A percentile compares a stretch with the other conserved stretches of the same genome.
phyloP scores from a whole-genome alignment of 2,888 invertebrate genomes.

The Linnaemya tessellans region DNA sequence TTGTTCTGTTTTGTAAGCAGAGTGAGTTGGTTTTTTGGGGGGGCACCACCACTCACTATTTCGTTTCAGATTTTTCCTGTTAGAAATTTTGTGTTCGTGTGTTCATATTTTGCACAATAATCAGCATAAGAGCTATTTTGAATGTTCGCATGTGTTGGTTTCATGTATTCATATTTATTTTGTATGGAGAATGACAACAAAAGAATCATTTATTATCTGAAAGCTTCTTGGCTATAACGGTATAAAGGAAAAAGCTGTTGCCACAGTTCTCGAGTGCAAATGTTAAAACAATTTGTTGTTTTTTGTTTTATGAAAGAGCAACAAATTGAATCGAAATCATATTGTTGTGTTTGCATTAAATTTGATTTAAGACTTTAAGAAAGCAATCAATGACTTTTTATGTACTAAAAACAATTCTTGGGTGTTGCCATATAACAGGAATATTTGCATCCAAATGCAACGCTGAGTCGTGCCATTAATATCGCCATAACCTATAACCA shows the following conservation, averaged over 20 bases:
- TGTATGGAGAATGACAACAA: slow-evolving; percentile 7
- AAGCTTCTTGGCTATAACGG: slow-evolving; percentile 28
- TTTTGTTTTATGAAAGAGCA: background rate
- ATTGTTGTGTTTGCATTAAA: too few relatives aligned
- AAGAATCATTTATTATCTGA: slow-evolving; percentile 16
- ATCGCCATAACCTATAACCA: too few relatives aligned
- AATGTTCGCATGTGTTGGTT: background rate
- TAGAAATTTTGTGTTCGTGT: background rate
- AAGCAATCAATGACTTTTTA: too few relatives aligned
- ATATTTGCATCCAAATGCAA: too few relatives aligned
- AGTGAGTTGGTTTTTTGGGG: background rate
- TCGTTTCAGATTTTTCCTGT: too few relatives aligned
- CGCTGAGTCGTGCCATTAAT: too few relatives aligned
- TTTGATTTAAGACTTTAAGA: too few relatives aligned
- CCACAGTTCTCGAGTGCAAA: background rate
- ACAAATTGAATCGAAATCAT: background rate
- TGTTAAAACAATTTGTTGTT: background rate
- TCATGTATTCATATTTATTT: background rate
- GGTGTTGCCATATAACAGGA: too few relatives aligned
- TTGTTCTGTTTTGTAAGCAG: slow-evolving; percentile 36
- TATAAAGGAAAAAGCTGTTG: slow-evolving; percentile 5
- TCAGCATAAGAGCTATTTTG: slow-evolving; percentile 21
- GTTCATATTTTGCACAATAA: too few relatives aligned
- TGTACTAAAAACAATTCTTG: too few relatives aligned
- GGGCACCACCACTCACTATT: background rate